These are phyloP conservation scores for Allobates femoralis DNA, from an alignment of 2,797 vertebrate species.

Conservation along the genomic window DNA sequence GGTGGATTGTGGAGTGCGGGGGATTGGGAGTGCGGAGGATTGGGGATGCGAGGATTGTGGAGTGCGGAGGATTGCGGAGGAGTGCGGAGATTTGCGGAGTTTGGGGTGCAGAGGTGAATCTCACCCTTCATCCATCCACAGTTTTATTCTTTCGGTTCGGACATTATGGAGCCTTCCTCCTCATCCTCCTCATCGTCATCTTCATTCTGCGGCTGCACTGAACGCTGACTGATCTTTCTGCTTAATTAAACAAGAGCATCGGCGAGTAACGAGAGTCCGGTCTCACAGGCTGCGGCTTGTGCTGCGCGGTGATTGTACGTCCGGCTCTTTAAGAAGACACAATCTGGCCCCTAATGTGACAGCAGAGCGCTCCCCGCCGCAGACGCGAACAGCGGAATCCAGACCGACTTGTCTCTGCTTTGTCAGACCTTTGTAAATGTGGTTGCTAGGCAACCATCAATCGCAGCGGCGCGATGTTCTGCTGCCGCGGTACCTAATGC, in stretches of 20 bases:
- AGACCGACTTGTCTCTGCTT: not conserved
- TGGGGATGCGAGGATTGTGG: too few species aligned
- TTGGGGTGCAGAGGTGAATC: too few species aligned
- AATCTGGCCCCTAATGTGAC: slow-evolving; percentile 56
- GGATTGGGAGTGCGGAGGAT: too few species aligned
- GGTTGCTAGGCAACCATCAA: slow-evolving; percentile 70
- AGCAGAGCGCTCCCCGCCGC: slow-evolving; percentile 45
- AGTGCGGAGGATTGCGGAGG: too few species aligned
- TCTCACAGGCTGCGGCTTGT: slow-evolving; percentile 1
- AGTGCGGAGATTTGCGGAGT: too few species aligned
- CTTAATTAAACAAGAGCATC: slow-evolving; percentile 25
- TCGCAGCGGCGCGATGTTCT: slow-evolving; percentile 43
- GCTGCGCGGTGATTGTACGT: not conserved
- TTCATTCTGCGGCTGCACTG: not conserved
- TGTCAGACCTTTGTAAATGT: slow-evolving; percentile 55
- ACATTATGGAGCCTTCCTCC: too few species aligned
- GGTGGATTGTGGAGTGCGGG: too few species aligned
- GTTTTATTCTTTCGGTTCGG: too few species aligned
- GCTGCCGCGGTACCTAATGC: slow-evolving; percentile 60
- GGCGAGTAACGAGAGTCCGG: not conserved
- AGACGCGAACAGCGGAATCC: slow-evolving; percentile 53
- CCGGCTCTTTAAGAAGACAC: not conserved
- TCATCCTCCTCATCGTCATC: not conserved
- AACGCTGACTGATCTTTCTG: not conserved
- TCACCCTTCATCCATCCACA: not conserved